Percentiles rank a stretch among this genome's conserved stretches.
Evolutionary conservation across 2,797 vertebrate species (phyloP).

Genomic region (Helostoma temminkii): DNA sequence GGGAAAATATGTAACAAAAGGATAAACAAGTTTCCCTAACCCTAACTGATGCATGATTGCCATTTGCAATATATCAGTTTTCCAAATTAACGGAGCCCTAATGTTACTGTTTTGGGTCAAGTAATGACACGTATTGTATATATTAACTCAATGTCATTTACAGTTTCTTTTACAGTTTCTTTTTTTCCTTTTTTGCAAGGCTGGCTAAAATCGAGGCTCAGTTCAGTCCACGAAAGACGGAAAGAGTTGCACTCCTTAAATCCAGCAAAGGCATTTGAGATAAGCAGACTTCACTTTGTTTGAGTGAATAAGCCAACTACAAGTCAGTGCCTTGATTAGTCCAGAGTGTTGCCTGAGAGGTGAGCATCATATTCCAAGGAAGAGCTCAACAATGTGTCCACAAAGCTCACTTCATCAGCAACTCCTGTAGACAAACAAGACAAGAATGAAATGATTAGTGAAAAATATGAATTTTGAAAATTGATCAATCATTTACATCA

Average conservation of each 20-base stretch:
- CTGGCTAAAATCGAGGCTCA: slow-evolving; percentile 82
- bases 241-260: slow-evolving; percentile 73
- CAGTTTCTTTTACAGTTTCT: slow-evolving; percentile 49
- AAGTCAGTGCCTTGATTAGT: slow-evolving; percentile 57
- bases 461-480: no score
- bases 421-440: slow-evolving; percentile 83
- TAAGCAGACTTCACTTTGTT: slow-evolving; percentile 65
- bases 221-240: slow-evolving; percentile 72
- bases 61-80: slow-evolving; percentile 85
- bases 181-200: slow-evolving; percentile 75
- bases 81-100: slow-evolving; percentile 78
- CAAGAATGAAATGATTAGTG: neutral
- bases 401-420: slow-evolving; percentile 85
- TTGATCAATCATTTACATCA: no score
- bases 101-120: slow-evolving; percentile 82
- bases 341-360: slow-evolving; percentile 55
- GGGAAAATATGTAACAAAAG: slow-evolving; percentile 58
- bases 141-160: slow-evolving; percentile 80
- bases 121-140: slow-evolving; percentile 79
- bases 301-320: slow-evolving; percentile 49
- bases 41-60: slow-evolving; percentile 84
- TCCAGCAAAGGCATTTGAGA: slow-evolving; percentile 73
- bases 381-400: slow-evolving; percentile 56
- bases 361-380: slow-evolving; percentile 43
- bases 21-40: slow-evolving; percentile 63